phyloP scores from a whole-genome alignment of 2,888 invertebrate genomes.

The Sarcophaga variegata region DNA sequence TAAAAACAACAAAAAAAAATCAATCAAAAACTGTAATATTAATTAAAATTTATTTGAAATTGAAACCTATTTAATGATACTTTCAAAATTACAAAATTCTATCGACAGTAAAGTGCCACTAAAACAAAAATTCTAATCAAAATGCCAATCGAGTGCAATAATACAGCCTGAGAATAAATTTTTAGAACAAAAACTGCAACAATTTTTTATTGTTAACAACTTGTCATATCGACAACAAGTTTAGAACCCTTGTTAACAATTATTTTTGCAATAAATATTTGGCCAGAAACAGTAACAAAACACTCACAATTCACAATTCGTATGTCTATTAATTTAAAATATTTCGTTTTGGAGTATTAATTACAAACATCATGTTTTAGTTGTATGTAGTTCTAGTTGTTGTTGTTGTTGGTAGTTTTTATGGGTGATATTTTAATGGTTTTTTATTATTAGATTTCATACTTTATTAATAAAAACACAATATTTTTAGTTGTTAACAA shows the following conservation, averaged over 20 bases:
- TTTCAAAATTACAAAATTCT: neutral
- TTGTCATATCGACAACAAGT: conserved; percentile 48
- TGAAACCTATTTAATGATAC: neutral
- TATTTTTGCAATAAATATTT: conserved; percentile 23
- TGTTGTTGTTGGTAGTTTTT: neutral
- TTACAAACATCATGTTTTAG: conserved; percentile 59
- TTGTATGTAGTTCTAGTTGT: neutral
- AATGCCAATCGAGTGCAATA: neutral
- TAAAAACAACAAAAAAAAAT: neutral
- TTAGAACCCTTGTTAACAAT: conserved; percentile 64
- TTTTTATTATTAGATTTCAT: conserved; percentile 16
- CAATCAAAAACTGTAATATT: neutral
- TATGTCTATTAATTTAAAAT: conserved; percentile 57
- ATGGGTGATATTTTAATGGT: neutral
- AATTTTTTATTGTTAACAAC: conserved; percentile 3
- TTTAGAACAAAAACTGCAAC: conserved; percentile 40
- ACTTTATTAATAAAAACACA: conserved; percentile 8
- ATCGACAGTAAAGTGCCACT: neutral
- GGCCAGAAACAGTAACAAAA: conserved; percentile 27
- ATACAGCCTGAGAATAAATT: conserved; percentile 38
- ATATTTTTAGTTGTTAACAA: conserved; percentile 64
- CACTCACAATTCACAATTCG: conserved; percentile 48
- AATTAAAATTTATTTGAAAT: conserved; percentile 1
- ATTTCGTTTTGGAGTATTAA: conserved; percentile 54
- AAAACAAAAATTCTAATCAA: conserved; percentile 1